phyloP scores from a whole-genome alignment of 2,797 vertebrate species.

The Sandelia bainsii region DNA sequence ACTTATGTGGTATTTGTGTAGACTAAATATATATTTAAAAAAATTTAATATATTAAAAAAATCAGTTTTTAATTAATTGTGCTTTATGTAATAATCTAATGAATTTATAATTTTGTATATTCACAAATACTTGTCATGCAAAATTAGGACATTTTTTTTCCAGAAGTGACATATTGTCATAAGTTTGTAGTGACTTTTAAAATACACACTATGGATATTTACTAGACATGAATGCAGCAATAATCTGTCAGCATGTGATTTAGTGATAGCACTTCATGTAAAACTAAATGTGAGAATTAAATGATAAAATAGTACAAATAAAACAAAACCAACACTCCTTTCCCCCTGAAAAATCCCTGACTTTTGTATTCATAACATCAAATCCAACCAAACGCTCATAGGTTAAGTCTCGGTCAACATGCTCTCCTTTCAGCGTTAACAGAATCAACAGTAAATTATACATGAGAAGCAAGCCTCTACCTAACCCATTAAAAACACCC shows the following conservation, averaged over 20 bases:
- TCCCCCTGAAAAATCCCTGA: slow-evolving; percentile 35
- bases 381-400: slow-evolving; percentile 57
- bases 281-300: slow-evolving; percentile 23
- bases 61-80: too few species aligned
- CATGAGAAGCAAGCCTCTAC: slow-evolving; percentile 73
- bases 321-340: slow-evolving; percentile 51
- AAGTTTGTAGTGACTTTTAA: background rate
- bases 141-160: background rate
- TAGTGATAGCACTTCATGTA: slow-evolving; percentile 15
- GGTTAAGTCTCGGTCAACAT: slow-evolving; percentile 75
- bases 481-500: slow-evolving; percentile 73
- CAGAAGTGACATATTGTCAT: background rate
- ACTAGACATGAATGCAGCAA: background rate
- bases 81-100: background rate
- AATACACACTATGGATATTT: background rate
- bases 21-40: background rate
- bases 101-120: too few species aligned
- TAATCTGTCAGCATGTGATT: background rate
- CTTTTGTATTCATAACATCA: slow-evolving; percentile 73
- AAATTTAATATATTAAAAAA: too few species aligned
- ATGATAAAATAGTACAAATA: slow-evolving; percentile 47
- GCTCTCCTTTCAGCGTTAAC: slow-evolving; percentile 71
- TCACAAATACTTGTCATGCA: background rate
- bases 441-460: slow-evolving; percentile 78
- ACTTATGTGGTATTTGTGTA: background rate